Base-by-base conservation (phyloP, 2,888 invertebrate species). In the Melanargia galathea region DNA sequence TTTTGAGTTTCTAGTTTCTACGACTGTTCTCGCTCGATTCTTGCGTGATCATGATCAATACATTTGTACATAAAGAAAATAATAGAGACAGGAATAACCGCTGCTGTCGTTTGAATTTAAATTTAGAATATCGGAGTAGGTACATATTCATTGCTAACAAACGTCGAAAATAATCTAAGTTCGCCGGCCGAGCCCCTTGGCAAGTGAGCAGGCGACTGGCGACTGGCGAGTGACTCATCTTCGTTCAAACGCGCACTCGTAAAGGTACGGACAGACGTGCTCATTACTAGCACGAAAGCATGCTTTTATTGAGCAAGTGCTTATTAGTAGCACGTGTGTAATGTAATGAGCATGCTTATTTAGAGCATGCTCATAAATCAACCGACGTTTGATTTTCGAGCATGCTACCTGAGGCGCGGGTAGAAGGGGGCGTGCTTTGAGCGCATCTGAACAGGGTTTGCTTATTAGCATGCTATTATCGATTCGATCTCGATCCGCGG, bases 171-270 rank as follows among this genome's bases (percentile, higher is more conserved):
- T 71, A 71, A 63, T 57, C 67, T 60, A 71, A 71, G 72, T 70
- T 69, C 70, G 73, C 70, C 65, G 69, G 60, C 74, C 73, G 71
- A 70, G n/a, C n/a, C n/a, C n/a, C n/a, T n/a, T n/a, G 64, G 64
- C 66, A 61, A 58, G 68, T 30, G 20, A 61, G 64, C 66, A 52
- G n/a, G n/a, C n/a, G n/a, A n/a, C n/a, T n/a, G n/a, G n/a, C n/a
- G n/a, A n/a, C n/a, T n/a, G 65, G 68, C 68, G 57, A 66, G 71
- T 83, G 82, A 83, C 75, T 83, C 83, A 83, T 77, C 75, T 70
- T 70, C 65, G 65, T 68, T 70, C 67, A 75, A 74, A 73, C 70
- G 69, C 54, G 46, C 46, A 38, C 18, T 55, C 30, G n/a, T 26
- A 48, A 16, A n/a, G 7, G 7, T 26, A 13, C 26, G 3, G 0